Evolutionary conservation across 2,797 vertebrate genomes (phyloP), one percentile per base, ranked within the genome.

Genomic region (Alauda arvensis): DNA sequence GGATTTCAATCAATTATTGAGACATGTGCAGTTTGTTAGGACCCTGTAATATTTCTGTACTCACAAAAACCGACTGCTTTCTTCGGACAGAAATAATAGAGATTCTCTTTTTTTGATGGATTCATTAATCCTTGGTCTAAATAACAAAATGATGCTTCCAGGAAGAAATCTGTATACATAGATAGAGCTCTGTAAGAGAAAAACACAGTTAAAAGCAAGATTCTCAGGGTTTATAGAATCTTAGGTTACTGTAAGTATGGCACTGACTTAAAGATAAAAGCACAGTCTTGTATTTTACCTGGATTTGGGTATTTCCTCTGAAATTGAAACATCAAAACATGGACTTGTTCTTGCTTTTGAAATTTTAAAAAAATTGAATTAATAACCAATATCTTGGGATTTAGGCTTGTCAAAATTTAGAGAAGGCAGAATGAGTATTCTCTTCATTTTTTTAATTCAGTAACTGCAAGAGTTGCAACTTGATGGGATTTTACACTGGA

Each of bases 131-230:
- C 8, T 70, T 56, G 7, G 21, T 82, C 20, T 76, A n/a, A 82
- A 57, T 8, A 62, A 55, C 5, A 52, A 56, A 63, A 57, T 46
- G 2, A 42, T 0, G 0, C 25, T 59, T 75, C 29, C 26, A 34
- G 29, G 28, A 76, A 69, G 40, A 88, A 53, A 51, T 78, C 33
- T 40, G 28, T 62, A 52, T 5, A 16, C 0, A 1, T 1, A 40
- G 10, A 25, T 3, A 52, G 29, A 55, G 2, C 5, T 56, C 56
- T 77, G 57, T 43, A 24, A 74, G 9, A 59, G n/a, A 48, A 45
- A 82, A 87, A 29, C 16, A 42, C 4, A 46, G 9, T 42, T 46
- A 57, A 70, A 87, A 68, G 29, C 13, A 65, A 87, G 18, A 19
- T 87, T 80, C 16, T 74, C 1, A 3, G 2, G 5, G n/a, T 42